Evolutionary conservation across 2,797 vertebrate genomes (phyloP).

Genomic region (Danio choprae): DNA sequence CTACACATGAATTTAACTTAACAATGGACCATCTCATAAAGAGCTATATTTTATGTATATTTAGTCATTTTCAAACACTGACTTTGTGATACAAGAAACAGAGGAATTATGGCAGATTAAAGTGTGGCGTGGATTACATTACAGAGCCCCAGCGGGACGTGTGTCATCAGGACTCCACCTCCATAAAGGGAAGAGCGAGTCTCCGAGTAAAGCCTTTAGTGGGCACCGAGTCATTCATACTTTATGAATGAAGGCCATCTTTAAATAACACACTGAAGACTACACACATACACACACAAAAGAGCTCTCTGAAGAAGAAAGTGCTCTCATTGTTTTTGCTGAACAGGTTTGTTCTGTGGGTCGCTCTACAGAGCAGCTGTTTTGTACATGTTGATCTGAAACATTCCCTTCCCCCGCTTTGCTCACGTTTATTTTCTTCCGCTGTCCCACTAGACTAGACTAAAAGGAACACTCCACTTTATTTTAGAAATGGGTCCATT

Average conservation of each 20-base stretch:
- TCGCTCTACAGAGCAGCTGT: conserved; percentile 47
- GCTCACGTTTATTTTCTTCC: not conserved
- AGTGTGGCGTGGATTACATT: conserved; percentile 10
- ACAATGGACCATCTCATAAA: no score
- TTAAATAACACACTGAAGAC: conserved; percentile 1
- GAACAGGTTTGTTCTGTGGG: not conserved
- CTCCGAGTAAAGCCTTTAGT: not conserved
- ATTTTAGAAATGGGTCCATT: no score
- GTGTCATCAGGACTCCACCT: not conserved
- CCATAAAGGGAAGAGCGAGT: conserved; percentile 16
- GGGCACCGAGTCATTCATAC: not conserved
- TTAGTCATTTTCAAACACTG: not conserved
- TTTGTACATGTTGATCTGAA: conserved; percentile 41
- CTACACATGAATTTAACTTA: no score
- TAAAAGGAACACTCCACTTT: not conserved
- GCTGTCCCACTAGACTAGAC: not conserved
- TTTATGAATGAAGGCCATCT: not conserved
- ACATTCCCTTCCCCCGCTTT: not conserved
- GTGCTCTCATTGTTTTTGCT: not conserved
- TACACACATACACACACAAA: not conserved
- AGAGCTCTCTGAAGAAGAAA: no score
- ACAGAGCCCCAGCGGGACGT: not conserved
- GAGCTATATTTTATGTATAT: not conserved
- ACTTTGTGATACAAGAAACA: not conserved
- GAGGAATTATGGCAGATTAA: not conserved